Evolutionary conservation across 2,888 invertebrate genomes (phyloP).

Genomic region (Actias luna): DNA sequence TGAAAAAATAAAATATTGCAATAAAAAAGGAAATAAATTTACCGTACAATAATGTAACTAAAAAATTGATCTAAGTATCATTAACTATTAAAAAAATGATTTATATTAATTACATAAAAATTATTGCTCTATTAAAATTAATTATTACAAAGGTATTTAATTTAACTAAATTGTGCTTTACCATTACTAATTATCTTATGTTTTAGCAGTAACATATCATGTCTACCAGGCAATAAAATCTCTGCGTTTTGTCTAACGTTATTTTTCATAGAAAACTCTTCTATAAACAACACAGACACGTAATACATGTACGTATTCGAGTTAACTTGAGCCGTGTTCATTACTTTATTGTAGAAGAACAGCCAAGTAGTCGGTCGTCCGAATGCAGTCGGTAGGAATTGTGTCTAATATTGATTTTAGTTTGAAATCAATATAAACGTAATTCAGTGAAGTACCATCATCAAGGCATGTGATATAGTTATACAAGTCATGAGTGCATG

Average conservation of each 20-base stretch:
- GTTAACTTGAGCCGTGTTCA: neutral
- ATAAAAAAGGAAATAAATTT: neutral
- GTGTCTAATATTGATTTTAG: neutral
- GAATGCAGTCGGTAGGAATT: neutral
- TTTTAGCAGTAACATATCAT: neutral
- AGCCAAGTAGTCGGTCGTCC: neutral
- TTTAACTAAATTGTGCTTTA: constrained; percentile 3
- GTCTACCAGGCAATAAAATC: neutral
- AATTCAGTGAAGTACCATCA: neutral
- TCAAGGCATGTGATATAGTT: neutral
- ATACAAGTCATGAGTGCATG: neutral
- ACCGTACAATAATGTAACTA: neutral
- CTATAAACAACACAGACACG: neutral
- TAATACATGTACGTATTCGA: neutral
- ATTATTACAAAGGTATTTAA: constrained; percentile 1
- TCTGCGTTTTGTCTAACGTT: neutral
- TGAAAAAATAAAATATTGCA: neutral
- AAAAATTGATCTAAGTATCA: neutral
- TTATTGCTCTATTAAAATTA: neutral
- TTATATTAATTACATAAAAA: neutral
- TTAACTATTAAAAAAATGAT: neutral
- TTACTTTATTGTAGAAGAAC: neutral
- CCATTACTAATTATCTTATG: neutral
- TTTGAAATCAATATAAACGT: constrained; percentile 1
- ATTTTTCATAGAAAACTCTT: neutral